phyloP scores from a whole-genome alignment of 2,888 invertebrate species.

The Dynastes grantii region DNA sequence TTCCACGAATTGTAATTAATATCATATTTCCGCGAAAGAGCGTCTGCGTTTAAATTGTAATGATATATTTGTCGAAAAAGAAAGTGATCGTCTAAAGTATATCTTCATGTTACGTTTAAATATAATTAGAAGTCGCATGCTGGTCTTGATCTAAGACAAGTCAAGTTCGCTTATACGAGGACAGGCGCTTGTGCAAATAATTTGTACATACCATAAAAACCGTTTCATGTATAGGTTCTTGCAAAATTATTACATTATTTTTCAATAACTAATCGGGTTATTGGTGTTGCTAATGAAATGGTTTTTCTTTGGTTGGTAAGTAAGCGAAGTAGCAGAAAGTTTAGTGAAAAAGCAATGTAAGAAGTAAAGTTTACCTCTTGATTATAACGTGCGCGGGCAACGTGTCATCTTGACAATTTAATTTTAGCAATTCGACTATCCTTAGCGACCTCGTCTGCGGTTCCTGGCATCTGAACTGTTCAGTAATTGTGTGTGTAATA shows the following conservation, averaged over 20 bases:
- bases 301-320: neutral
- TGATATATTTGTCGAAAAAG: no score
- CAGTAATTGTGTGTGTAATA: conserved; percentile 19
- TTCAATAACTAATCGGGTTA: no score
- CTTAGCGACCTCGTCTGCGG: conserved; percentile 34
- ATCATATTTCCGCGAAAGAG: no score
- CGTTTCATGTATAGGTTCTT: no score
- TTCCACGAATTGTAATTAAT: no score
- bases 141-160: conserved; percentile 16
- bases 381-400: conserved; percentile 41
- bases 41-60: no score
- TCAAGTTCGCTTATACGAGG: neutral
- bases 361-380: conserved; percentile 41
- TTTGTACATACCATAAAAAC: neutral
- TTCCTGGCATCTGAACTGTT: conserved; percentile 33
- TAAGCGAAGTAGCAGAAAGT: no score
- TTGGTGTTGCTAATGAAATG: no score
- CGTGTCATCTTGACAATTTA: conserved; percentile 30
- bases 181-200: neutral
- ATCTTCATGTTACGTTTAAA: no score
- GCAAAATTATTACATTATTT: no score
- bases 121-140: conserved; percentile 15
- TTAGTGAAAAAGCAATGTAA: neutral
- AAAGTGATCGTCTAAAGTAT: no score
- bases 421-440: conserved; percentile 36